These are phyloP conservation scores for Hypothenemus hampei DNA, from an alignment of 1,140 invertebrate genomes.

Conservation along the genomic window DNA sequence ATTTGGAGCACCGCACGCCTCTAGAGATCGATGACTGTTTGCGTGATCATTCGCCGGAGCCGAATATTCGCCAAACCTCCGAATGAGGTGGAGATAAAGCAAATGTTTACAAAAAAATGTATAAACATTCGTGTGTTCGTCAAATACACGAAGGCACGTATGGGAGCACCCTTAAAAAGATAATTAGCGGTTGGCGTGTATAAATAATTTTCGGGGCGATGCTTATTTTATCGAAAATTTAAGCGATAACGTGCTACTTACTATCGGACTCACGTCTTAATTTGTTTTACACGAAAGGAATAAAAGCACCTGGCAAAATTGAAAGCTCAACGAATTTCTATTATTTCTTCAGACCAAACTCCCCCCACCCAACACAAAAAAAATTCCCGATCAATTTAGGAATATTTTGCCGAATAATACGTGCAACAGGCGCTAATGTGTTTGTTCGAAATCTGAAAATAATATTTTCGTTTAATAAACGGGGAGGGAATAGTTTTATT, in stretches of 20 bases:
- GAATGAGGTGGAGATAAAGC: too few relatives aligned
- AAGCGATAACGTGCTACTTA: slow-evolving; percentile 30
- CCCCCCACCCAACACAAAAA: not conserved
- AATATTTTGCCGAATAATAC: not conserved
- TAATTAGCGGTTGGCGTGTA: slow-evolving; percentile 37
- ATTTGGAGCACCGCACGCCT: too few relatives aligned
- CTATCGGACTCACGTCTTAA: slow-evolving; percentile 29
- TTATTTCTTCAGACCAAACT: too few relatives aligned
- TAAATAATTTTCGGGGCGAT: slow-evolving; percentile 33
- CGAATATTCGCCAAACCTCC: too few relatives aligned
- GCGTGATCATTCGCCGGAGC: too few relatives aligned
- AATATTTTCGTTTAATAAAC: slow-evolving; percentile 4
- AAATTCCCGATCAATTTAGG: not conserved
- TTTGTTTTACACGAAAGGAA: slow-evolving; percentile 35
- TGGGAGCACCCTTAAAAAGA: too few relatives aligned
- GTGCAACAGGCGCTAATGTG: not conserved
- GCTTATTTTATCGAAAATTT: slow-evolving; percentile 33
- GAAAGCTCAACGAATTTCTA: too few relatives aligned
- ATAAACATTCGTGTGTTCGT: too few relatives aligned
- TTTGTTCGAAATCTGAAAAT: slow-evolving; percentile 4
- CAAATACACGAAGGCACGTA: too few relatives aligned
- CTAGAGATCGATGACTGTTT: too few relatives aligned
- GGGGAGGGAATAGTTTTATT: slow-evolving; percentile 20
- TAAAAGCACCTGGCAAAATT: slow-evolving; percentile 39
- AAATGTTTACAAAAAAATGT: too few relatives aligned